phyloP scores from a whole-genome alignment of 92 coral and sea anemone genomes.

The Muricea muricata region DNA sequence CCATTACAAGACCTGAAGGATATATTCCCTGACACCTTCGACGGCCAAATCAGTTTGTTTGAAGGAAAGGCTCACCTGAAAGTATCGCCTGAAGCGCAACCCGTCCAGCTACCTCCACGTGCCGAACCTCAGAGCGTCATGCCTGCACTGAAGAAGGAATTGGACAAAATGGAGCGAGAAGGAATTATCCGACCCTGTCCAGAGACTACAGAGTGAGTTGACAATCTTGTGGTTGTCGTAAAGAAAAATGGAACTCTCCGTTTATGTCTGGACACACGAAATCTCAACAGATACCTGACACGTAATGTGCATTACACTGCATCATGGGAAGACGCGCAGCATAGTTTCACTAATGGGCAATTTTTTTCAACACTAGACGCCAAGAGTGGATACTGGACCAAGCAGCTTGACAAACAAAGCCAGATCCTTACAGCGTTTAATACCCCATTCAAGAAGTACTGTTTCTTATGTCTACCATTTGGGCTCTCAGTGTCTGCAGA shows the following conservation, averaged over 20 bases:
- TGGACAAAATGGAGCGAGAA: slow-evolving; percentile 72
- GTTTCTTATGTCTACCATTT: slow-evolving; percentile 67
- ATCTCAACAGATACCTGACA: slow-evolving; percentile 61
- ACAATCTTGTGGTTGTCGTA: slow-evolving; percentile 70
- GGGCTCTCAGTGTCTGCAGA: slow-evolving; percentile 71
- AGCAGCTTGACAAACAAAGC: slow-evolving; percentile 61
- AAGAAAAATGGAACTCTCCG: slow-evolving; percentile 69
- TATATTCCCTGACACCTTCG: slow-evolving; percentile 71
- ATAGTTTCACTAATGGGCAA: slow-evolving; percentile 61
- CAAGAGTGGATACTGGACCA: slow-evolving; percentile 72
- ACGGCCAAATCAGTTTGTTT: slow-evolving; percentile 72
- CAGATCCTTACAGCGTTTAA: slow-evolving; percentile 70
- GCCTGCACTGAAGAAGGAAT: slow-evolving; percentile 71
- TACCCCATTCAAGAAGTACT: slow-evolving; percentile 70
- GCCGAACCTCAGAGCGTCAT: slow-evolving; percentile 71
- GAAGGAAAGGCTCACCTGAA: slow-evolving; percentile 67
- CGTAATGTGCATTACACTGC: slow-evolving; percentile 71
- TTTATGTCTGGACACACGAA: slow-evolving; percentile 69
- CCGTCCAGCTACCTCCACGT: slow-evolving; percentile 71
- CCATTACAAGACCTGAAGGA: slow-evolving; percentile 67
- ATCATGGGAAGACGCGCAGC: slow-evolving; percentile 69
- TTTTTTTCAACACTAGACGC: slow-evolving; percentile 72
- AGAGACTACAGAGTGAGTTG: slow-evolving; percentile 79
- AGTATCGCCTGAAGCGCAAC: slow-evolving; percentile 70
- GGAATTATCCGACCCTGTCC: slow-evolving; percentile 77